phyloP scores from a whole-genome alignment of 2,797 vertebrate species.

The Sebastes jordani region DNA sequence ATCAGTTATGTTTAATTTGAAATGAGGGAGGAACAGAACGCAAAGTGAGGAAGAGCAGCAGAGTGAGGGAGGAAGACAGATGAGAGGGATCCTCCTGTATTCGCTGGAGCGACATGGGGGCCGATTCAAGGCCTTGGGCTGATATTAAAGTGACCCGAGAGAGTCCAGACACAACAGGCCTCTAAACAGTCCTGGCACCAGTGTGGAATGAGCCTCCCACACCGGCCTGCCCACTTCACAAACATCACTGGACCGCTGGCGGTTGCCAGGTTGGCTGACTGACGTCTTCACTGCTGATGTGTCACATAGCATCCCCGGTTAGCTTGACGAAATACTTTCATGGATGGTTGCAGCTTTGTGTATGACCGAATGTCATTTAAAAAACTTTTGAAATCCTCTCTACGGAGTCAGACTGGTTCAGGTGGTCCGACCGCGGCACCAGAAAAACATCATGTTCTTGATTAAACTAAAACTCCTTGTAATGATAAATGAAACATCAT shows the following conservation, averaged over 20 bases:
- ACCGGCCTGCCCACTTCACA: constrained; percentile 17
- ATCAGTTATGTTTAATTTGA: constrained; percentile 6
- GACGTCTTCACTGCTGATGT: neutral
- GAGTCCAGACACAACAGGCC: constrained; percentile 75
- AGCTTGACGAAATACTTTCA: neutral
- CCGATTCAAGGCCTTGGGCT: constrained; percentile 66
- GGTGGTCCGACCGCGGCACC: constrained; percentile 22
- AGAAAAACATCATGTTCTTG: constrained; percentile 28
- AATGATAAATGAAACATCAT: constrained; percentile 53
- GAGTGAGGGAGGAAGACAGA: constrained; percentile 37
- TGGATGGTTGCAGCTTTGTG: neutral
- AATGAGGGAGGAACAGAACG: neutral
- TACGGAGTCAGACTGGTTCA: neutral
- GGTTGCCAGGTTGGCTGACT: constrained; percentile 12
- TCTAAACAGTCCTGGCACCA: constrained; percentile 77
- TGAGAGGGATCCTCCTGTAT: constrained; percentile 62
- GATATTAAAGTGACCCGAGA: constrained; percentile 78
- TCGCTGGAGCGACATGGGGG: constrained; percentile 69
- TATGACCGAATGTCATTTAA: neutral
- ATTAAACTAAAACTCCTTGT: constrained; percentile 39
- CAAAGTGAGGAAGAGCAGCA: constrained; percentile 29
- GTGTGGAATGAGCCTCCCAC: constrained; percentile 75
- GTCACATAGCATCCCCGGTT: neutral
- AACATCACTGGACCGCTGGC: constrained; percentile 22
- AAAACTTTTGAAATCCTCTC: neutral